Evolutionary conservation across 2,797 vertebrate species (phyloP), one percentile per base, ranked within the genome.

Genomic region (Pseudochirops corinnae): DNA sequence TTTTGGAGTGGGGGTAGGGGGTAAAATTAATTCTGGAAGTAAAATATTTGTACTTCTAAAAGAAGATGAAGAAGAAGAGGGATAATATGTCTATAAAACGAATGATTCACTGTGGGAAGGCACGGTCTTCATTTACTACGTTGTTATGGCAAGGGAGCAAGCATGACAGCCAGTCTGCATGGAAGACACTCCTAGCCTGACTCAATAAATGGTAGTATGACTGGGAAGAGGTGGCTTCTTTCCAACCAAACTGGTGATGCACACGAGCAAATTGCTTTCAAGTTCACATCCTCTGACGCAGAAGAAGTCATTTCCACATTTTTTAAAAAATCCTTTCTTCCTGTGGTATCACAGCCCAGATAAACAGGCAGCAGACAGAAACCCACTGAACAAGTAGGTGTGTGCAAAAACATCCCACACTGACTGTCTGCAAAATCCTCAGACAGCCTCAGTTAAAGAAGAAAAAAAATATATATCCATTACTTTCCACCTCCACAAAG

Each of bases 91-190:
- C 97, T 97, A 95, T 92, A 94, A 95, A 97, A 98, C 96, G 95
- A 98, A 98, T 95, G 97, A 96, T 93, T 96, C 96, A 94, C 95
- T 98, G 95, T 97, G 96, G 94, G 96, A 98, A 96, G 93, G 94
- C 5, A 60, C 95, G 6, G 92, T 94, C 97, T 90, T 97, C 96
- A 93, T 95, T 97, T 94, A 95, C 33, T 92, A 96, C 33, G 67
- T 94, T 97, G 95, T 98, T 90, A 95, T 0, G 94, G 98, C 94
- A 98, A 98, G 26, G 24, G 93, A 95, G 96, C 90, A 91, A 95
- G 74, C 91, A 91, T n/a, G 96, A 96, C 95, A 94, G 91, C 92
- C 95, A 94, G 95, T 96, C 92, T 55, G 4, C 96, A 96, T 91
- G 95, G 94, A 91, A 28, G 97, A 56, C 0, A 0, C 74, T 95